Base-by-base conservation (phyloP, 2,888 invertebrate species). In the Vannuccia rotundouncinata region DNA sequence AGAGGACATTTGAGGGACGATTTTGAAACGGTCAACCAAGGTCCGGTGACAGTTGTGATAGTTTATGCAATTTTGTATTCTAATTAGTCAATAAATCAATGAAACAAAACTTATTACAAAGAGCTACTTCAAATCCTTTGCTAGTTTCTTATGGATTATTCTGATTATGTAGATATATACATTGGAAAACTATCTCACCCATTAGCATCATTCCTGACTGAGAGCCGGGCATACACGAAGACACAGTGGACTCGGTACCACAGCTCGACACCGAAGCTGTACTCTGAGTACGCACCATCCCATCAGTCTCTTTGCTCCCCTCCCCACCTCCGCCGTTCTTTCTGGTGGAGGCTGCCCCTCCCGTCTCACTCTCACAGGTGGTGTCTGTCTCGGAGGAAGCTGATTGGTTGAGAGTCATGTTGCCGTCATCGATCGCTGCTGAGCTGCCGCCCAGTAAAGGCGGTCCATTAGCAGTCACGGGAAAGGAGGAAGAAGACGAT, bases 241-340 rank as follows among this genome's bases (percentile, higher is more conserved):
- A 66, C 59, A 77, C 59, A 5, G 77, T 77, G 22, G 77, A 77
- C 59, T 77, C 77, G 28, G 77, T 77, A 1, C 77, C 77, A 31
- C 45, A 31, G 28, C 77, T 77, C 59, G 77, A 77, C 59, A 77
- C 27, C 28, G 77, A 77, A 5, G n/a, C 77, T 59, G 22, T 77
- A 45, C 77, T 77, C 31, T 77, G 77, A 5, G 66, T 22, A 17
- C 66, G 66, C 22, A 5, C 25, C 66, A 66, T 66, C 17, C 66
- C 66, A 27, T 2, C 66, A 5, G 66, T 22, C 66, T 66, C 66
- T n/a, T n/a, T n/a, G n/a, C n/a, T n/a, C 66, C 22, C 66, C 22
- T 66, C 66, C 22, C 66, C 66, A 45, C 45, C 45, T n/a, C n/a
- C n/a, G n/a, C n/a, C n/a, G n/a, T n/a, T n/a, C n/a, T n/a, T n/a